Percentiles rank a stretch among this genome's conserved stretches.
Evolutionary conservation across 2,888 invertebrate species (phyloP).

Genomic region (Xiphydria camelus): DNA sequence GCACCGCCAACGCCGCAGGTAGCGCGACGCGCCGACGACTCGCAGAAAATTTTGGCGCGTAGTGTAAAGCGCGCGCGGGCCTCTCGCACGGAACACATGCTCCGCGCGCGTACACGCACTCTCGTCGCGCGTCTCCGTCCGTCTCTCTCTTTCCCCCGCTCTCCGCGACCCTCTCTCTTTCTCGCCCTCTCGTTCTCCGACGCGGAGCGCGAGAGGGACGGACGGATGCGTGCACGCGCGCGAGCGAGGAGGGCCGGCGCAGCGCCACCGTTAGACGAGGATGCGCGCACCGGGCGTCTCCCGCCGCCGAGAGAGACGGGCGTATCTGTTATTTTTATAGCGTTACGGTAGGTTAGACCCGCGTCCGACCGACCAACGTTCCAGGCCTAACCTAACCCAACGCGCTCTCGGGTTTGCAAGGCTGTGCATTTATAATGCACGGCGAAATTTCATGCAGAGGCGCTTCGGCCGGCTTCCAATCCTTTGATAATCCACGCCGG

Average conservation of each 20-base stretch:
- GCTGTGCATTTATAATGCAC: conserved; percentile 52
- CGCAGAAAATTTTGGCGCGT: no score
- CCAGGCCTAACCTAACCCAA: conserved; percentile 44
- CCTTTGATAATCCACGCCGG: conserved; percentile 49
- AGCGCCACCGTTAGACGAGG: not conserved
- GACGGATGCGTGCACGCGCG: no score
- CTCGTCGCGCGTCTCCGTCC: not conserved
- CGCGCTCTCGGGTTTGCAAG: conserved; percentile 29
- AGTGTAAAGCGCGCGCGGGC: no score
- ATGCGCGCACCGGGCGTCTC: not conserved
- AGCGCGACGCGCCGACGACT: no score
- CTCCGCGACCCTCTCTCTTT: conserved; percentile 14
- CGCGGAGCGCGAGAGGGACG: conserved; percentile 26
- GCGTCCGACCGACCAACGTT: conserved; percentile 41
- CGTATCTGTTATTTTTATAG: conserved; percentile 50
- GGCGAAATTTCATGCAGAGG: conserved; percentile 55
- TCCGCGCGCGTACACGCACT: no score
- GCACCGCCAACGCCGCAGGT: no score
- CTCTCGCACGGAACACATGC: no score
- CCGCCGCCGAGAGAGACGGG: conserved; percentile 17
- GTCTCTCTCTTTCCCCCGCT: not conserved
- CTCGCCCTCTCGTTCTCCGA: conserved; percentile 8
- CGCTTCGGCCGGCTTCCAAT: conserved; percentile 44
- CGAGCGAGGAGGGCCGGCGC: not conserved
- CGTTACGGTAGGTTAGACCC: conserved; percentile 54